phyloP scores from a whole-genome alignment of 2,113 vertebrate genomes.

The Rafetus swinhoei region DNA sequence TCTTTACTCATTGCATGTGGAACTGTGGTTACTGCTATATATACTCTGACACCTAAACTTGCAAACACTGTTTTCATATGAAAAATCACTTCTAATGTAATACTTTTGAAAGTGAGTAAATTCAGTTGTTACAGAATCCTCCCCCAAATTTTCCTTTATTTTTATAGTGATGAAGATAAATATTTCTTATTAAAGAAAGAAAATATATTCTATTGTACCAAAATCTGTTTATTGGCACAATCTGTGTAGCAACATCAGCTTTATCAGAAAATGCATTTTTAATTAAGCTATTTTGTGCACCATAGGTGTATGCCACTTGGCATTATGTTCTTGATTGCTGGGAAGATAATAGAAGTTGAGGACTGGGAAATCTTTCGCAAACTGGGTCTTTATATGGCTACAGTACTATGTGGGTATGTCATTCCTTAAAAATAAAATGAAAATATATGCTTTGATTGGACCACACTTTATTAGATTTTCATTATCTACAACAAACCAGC shows the following conservation, averaged over 20 bases:
- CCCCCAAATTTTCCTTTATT: not conserved
- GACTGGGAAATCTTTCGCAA: slow-evolving; percentile 98
- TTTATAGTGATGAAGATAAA: not conserved
- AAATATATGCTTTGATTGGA: not conserved
- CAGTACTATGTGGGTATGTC: slow-evolving; percentile 94
- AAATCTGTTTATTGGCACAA: not conserved
- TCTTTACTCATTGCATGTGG: not conserved
- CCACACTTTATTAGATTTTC: not conserved
- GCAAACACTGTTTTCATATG: not conserved
- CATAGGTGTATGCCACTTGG: slow-evolving; percentile 97
- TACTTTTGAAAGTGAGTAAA: not conserved
- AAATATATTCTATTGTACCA: not conserved
- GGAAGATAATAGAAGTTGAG: slow-evolving; percentile 97
- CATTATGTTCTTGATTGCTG: slow-evolving; percentile 96
- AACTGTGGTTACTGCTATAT: not conserved
- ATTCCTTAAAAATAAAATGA: slow-evolving; percentile 9
- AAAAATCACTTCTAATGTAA: not conserved
- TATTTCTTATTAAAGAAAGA: not conserved
- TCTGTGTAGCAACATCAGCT: not conserved
- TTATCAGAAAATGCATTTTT: slow-evolving; percentile 2
- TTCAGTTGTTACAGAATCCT: not conserved
- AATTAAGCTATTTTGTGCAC: slow-evolving; percentile 58
- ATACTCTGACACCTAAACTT: not conserved
- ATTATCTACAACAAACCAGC: not conserved
- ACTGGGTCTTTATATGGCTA: slow-evolving; percentile 98